Evolutionary conservation across 2,797 vertebrate species (phyloP), one percentile per base, ranked within the genome.

Genomic region (Sebastes hubbsi): DNA sequence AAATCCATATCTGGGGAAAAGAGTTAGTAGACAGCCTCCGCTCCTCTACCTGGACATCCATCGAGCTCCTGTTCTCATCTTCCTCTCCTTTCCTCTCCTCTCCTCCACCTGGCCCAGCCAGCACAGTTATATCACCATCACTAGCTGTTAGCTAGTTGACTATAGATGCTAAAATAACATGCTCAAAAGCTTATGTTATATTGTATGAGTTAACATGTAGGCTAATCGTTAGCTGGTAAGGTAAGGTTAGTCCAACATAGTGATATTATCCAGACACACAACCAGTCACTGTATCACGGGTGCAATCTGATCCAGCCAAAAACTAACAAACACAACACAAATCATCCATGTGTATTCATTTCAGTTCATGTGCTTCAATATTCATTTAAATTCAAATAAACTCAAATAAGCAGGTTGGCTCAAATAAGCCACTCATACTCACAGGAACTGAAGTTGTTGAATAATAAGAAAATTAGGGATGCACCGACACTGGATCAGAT

Each of bases 1-100:
- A 34, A 78, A 69, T 74, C 75, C 75, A 76, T 82, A 87, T 82
- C 72, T 74, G 76, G 49, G 27, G 62, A 69, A 59, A 60, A 71
- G 11, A 65, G 11, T 61, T 68, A 55, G 25, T 25, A 54, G 24
- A 58, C 42, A 66, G 29, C 27, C 20, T 34, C 46, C 7, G 12
- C 54, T 52, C 49, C 58, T 55, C 52, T 29, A 65, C 56, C 55
- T 78, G 38, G 52, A 29, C 32, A 27, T 78, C 52, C 25, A 34
- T 60, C 34, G 62, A 32, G 22, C 22, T 32, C 8, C 32, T 8
- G 32, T 8, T 27, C 16, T 65, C 32, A 11, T 46, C 36, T 27
- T 71, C 27, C 27, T 20, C 27, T 60, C 24, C 54, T 49, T 18
- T 55, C 38, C 38, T 42, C 38, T 42, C 38, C 38, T 42, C 14